Conservation (phyloP, 2,797 vertebrate genomes). For the Liasis olivaceus region DNA sequence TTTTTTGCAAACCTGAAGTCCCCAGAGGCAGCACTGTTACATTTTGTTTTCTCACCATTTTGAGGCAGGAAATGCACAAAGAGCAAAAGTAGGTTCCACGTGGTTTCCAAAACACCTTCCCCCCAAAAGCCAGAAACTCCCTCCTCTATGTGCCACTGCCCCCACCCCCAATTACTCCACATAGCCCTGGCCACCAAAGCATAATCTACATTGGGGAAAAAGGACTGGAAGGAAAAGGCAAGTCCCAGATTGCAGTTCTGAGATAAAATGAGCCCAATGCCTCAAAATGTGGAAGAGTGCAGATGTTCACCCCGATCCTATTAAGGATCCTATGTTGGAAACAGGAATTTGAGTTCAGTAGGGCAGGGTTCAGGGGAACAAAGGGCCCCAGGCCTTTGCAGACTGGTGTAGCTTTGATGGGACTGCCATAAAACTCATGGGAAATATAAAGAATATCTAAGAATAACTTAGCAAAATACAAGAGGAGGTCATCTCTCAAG, state of each 20-base stretch:
- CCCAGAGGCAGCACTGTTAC: too few relatives aligned
- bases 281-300: background rate
- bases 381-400: background rate
- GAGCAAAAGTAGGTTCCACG: background rate
- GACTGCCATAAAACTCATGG: background rate
- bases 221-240: background rate
- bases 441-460: background rate
- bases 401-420: background rate
- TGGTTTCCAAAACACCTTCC: background rate
- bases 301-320: background rate
- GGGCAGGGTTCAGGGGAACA: background rate
- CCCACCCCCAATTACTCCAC: background rate
- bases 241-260: background rate
- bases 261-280: too few relatives aligned
- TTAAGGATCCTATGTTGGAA: background rate
- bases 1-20: too few relatives aligned
- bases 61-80: background rate
- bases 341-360: background rate
- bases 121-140: background rate
- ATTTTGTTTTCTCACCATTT: background rate
- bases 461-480: background rate
- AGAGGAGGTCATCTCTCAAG: too few relatives aligned
- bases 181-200: background rate
- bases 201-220: background rate
- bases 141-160: background rate